These are phyloP conservation scores for Equus quagga DNA, from an alignment of 2,113 vertebrate genomes.

Conservation along the genomic window DNA sequence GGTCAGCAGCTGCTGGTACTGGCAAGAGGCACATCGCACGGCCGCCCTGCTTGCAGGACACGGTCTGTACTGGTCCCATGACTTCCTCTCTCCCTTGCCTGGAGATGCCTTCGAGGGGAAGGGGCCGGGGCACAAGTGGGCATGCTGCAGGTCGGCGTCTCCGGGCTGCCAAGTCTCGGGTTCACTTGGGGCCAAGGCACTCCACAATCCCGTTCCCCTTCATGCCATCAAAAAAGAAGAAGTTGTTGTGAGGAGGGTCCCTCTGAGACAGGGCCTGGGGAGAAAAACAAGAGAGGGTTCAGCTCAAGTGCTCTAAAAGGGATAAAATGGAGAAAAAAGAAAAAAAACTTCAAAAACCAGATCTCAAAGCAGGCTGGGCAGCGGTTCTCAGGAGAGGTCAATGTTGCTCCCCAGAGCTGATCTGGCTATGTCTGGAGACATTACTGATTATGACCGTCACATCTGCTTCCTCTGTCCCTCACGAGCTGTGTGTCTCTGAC, in stretches of 20 bases:
- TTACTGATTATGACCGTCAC: background rate
- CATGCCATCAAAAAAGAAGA: slow-evolving; percentile 96
- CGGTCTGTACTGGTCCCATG: background rate
- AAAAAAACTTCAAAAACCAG: background rate
- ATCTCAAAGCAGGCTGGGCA: background rate
- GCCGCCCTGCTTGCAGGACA: background rate
- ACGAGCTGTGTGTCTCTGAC: background rate
- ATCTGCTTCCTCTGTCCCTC: background rate
- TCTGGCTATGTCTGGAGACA: rapidly evolving
- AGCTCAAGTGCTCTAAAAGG: background rate
- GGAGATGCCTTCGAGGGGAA: background rate
- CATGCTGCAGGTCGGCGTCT: rapidly evolving
- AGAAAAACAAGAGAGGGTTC: background rate
- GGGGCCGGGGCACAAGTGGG: background rate
- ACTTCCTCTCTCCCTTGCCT: background rate
- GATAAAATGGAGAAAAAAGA: background rate
- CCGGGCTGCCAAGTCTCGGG: rapidly evolving
- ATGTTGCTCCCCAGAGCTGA: background rate
- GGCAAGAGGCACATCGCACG: background rate
- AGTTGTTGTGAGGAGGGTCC: slow-evolving; percentile 95
- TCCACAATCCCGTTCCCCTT: slow-evolving; percentile 94
- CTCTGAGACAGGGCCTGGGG: slow-evolving; percentile 94
- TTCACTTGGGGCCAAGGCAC: slow-evolving; percentile 90
- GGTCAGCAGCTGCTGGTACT: background rate
- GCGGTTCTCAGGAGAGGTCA: rapidly evolving